Evolutionary conservation across 1,140 invertebrate species (phyloP).

Genomic region (Polypedilum pembai): DNA sequence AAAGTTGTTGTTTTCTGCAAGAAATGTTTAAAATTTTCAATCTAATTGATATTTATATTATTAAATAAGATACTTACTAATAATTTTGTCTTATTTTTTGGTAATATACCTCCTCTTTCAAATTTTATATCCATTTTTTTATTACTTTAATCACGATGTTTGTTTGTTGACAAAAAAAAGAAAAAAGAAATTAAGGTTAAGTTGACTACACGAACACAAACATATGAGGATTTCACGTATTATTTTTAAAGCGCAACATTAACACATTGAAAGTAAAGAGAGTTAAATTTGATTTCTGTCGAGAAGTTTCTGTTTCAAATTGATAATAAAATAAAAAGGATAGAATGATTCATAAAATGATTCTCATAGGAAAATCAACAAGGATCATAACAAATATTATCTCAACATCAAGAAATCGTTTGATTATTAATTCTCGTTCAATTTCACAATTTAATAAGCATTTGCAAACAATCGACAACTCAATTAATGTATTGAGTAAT

Average conservation of each 20-base stretch:
- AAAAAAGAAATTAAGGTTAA: background rate
- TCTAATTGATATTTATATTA: background rate
- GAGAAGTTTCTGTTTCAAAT: background rate
- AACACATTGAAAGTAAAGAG: background rate
- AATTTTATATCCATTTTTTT: slow-evolving; percentile 16
- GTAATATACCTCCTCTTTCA: background rate
- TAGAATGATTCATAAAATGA: background rate
- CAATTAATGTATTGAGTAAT: too few species aligned
- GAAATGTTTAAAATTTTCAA: background rate
- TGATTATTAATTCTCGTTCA: background rate
- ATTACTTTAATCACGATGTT: background rate
- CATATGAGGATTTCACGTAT: background rate
- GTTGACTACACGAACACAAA: background rate
- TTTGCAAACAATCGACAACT: background rate
- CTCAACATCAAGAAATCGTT: background rate
- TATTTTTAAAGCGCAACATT: background rate
- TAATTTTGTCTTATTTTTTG: background rate
- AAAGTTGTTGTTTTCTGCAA: background rate
- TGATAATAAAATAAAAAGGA: background rate
- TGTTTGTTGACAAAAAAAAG: background rate
- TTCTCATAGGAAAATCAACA: background rate
- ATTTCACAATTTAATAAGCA: background rate
- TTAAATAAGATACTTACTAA: background rate
- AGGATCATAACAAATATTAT: background rate
- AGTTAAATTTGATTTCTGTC: background rate